Evolutionary conservation across 2,113 vertebrate genomes (phyloP).

Genomic region (Anolis carolinensis): DNA sequence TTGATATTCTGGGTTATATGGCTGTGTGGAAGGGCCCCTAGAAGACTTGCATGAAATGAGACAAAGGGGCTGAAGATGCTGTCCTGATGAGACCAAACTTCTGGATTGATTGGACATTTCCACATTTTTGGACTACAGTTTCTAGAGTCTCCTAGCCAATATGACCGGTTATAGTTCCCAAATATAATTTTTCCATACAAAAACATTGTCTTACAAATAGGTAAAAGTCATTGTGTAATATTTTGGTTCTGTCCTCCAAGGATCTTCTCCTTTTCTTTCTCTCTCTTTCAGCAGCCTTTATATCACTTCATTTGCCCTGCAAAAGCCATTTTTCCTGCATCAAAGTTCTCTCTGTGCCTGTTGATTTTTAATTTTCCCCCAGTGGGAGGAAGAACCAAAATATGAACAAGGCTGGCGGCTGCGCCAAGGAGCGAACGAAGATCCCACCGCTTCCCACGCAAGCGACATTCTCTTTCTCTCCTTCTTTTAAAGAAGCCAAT

Average conservation of each 20-base stretch:
- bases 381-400: conserved; percentile 34
- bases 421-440: not conserved
- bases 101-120: too few relatives aligned
- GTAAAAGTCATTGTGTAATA: not conserved
- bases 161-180: too few relatives aligned
- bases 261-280: not conserved
- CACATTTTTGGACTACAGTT: too few relatives aligned
- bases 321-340: conserved; percentile 12
- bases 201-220: not conserved
- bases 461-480: not conserved
- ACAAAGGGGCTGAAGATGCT: not conserved
- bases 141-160: not conserved
- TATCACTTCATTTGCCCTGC: not conserved
- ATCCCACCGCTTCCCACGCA: conserved; percentile 14
- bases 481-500: conserved; percentile 41
- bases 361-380: conserved; percentile 27
- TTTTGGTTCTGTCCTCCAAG: not conserved
- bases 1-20: too few relatives aligned
- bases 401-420: not conserved
- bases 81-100: not conserved
- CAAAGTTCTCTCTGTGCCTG: conserved; percentile 32
- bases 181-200: too few relatives aligned
- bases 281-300: not conserved
- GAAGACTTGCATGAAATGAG: not conserved
- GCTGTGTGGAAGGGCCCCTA: too few relatives aligned